Base-by-base conservation (phyloP, 2,888 invertebrate genomes). In the Dryomyza anilis region DNA sequence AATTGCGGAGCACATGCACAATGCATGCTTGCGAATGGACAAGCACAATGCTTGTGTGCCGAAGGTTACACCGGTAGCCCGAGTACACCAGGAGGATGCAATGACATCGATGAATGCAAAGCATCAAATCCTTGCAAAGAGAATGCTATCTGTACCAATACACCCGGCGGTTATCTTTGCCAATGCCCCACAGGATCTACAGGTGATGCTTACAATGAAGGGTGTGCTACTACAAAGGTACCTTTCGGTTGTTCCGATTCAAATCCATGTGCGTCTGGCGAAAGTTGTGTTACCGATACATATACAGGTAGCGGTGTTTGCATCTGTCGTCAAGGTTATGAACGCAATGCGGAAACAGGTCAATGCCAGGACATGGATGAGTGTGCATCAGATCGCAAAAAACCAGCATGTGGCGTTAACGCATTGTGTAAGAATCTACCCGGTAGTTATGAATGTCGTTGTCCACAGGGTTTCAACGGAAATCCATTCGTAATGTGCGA, bases 371-470 rank as follows among this genome's bases (percentile, higher is more conserved):
- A 96, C 81, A 86, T 93, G 63, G 91, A 96, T 77, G 95, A 96
- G 82, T 96, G 95, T 77, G 87, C 89, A 3, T 90, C 91, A 73
- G 85, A 89, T 29, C 84, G 88, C 62, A 91, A 89, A 63, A 92
- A 91, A 72, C 88, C 91, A 2, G 91, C 93, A 19, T 96, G 96
- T 82, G 96, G 95, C 0, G 83, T 93, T 25, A 94, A 95, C 81
- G 94, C 95, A 0, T 88, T 95, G 64, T 96, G 96, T 77, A 95
- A 94, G 80, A 96, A 96, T 84, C 84, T 95, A 58, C 95, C 95
- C 0, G 96, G 96, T 53, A 94, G 94, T 78, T 96, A 95, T 78
- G 95, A 95, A 83, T 96, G 96, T 74, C 92, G 93, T 76, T 96
- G 96, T 76, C 92, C 95, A 0, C 86, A 89, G 29, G 94, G 94